Conservation (phyloP, 2,888 invertebrate species). For the Chironomus riparius region DNA sequence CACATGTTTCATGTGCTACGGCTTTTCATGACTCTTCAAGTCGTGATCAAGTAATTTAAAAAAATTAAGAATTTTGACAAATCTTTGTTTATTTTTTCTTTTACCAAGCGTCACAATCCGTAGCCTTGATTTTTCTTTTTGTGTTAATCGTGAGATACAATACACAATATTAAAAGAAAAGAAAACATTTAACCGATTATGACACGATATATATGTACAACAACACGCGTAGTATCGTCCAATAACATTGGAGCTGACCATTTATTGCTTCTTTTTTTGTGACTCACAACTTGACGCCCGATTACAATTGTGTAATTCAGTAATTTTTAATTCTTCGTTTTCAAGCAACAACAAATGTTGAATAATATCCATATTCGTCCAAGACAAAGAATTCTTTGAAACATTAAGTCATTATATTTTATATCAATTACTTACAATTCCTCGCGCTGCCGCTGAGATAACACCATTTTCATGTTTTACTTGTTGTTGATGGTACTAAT, state of each 20-base stretch:
- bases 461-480: conserved; percentile 89
- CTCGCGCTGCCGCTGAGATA: conserved; percentile 99
- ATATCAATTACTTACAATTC: conserved; percentile 78
- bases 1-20: background rate
- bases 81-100: background rate
- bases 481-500: background rate
- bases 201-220: background rate
- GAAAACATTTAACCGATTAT: background rate
- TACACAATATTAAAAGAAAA: background rate
- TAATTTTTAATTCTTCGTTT: background rate
- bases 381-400: background rate
- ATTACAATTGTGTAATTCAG: background rate
- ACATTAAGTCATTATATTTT: background rate
- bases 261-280: too few species aligned
- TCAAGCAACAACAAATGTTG: too few species aligned
- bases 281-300: background rate
- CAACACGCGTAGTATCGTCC: background rate
- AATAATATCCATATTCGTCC: too few species aligned
- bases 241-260: too few species aligned
- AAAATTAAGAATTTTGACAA: background rate
- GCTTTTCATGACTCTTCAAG: background rate
- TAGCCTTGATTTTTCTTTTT: background rate
- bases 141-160: background rate
- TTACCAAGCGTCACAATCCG: background rate
- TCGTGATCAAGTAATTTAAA: background rate